phyloP scores from a whole-genome alignment of 2,888 invertebrate species.

The Agonopterix arenella region DNA sequence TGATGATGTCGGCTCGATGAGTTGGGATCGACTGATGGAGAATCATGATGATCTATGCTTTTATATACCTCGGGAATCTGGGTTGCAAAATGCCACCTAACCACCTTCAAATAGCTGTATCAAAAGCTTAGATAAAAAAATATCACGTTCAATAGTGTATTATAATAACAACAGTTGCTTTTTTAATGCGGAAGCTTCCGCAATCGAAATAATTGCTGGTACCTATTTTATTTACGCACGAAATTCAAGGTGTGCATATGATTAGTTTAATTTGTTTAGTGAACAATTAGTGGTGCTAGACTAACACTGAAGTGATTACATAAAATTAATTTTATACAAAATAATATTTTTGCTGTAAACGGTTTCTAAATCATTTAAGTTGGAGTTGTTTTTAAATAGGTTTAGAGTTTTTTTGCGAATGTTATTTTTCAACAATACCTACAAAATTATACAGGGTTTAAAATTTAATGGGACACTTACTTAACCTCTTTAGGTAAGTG shows the following conservation, averaged over 20 bases:
- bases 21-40: constrained; percentile 59
- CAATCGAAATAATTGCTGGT: constrained; percentile 14
- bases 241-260: constrained; percentile 17
- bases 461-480: too few species aligned
- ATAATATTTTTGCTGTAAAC: too few species aligned
- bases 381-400: too few species aligned
- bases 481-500: too few species aligned
- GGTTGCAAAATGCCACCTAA: constrained; percentile 42
- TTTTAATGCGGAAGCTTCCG: constrained; percentile 32
- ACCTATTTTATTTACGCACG: constrained; percentile 6
- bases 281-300: too few species aligned
- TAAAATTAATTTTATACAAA: too few species aligned
- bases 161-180: constrained; percentile 18
- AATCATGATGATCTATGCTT: constrained; percentile 38
- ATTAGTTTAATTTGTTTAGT: constrained; percentile 3
- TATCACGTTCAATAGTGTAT: constrained; percentile 3
- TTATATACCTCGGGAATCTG: constrained; percentile 37
- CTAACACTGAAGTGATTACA: too few species aligned
- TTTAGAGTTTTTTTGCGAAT: too few species aligned
- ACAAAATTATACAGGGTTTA: too few species aligned
- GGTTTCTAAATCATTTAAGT: too few species aligned
- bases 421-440: too few species aligned
- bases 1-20: constrained; percentile 32
- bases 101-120: constrained; percentile 48
- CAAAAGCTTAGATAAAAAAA: constrained; percentile 8